Evolutionary conservation across 2,797 vertebrate species (phyloP).

Genomic region (Sparus aurata): DNA sequence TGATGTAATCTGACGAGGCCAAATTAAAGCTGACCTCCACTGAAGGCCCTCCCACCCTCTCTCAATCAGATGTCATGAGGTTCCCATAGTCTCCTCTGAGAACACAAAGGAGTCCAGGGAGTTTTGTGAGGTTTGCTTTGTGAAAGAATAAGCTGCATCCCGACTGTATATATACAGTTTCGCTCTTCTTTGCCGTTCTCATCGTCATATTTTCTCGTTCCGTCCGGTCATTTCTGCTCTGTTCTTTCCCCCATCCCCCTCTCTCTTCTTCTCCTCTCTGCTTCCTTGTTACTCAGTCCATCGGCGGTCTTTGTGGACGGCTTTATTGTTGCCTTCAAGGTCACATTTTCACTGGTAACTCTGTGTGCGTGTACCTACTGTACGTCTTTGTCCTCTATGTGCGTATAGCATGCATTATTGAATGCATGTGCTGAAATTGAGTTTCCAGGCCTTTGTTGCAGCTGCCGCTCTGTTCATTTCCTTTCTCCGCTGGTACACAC

Average conservation of each 20-base stretch:
- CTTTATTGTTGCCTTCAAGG: conserved; percentile 50
- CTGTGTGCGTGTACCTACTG: conserved; percentile 29
- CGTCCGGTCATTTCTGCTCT: conserved; percentile 27
- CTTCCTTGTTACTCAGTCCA: conserved; percentile 3
- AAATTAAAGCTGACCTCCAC: conserved; percentile 45
- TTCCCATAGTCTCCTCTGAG: not conserved
- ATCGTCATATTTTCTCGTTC: conserved; percentile 34
- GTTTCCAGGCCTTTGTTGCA: conserved; percentile 64
- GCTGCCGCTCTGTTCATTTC: conserved; percentile 44
- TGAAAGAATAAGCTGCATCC: conserved; percentile 31
- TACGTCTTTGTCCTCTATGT: conserved; percentile 44
- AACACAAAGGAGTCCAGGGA: not conserved
- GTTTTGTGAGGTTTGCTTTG: conserved; percentile 26
- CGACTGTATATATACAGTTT: not conserved
- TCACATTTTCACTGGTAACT: conserved; percentile 26
- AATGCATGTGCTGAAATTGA: conserved; percentile 65
- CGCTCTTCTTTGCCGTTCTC: not conserved
- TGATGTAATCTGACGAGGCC: conserved; percentile 53
- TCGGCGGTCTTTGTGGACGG: conserved; percentile 35
- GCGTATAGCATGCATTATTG: conserved; percentile 50
- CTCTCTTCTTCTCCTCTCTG: conserved; percentile 11
- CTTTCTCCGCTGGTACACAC: conserved; percentile 38
- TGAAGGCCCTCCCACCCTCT: conserved; percentile 16
- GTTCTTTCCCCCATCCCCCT: not conserved
- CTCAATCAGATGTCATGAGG: conserved; percentile 4